Conservation (phyloP, 2,888 invertebrate genomes). For the Pseudoips prasinana region DNA sequence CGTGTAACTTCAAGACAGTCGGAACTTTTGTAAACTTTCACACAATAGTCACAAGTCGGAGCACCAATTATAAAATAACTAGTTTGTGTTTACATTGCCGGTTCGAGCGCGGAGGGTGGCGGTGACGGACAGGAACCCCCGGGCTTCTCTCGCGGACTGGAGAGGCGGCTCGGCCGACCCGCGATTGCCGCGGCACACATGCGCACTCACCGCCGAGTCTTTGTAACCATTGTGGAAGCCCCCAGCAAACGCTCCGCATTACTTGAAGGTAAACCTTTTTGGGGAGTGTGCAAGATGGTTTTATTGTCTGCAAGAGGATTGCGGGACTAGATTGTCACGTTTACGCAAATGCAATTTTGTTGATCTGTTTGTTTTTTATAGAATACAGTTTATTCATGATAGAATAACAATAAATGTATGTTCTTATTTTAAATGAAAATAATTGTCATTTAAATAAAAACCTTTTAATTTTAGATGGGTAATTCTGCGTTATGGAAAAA, state of each 20-base stretch:
- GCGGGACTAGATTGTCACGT: constrained; percentile 15
- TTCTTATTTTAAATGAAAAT: no score
- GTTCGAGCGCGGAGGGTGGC: constrained; percentile 30
- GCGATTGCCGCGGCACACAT: constrained; percentile 59
- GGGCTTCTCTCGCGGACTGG: constrained; percentile 59
- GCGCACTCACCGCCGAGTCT: constrained; percentile 65
- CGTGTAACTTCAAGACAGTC: constrained; percentile 13
- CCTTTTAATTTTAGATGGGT: no score
- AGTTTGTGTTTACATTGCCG: constrained; percentile 54
- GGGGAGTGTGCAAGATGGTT: constrained; percentile 45
- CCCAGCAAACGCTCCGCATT: constrained; percentile 64
- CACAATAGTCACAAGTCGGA: constrained; percentile 41
- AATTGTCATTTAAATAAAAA: no score
- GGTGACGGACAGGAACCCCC: constrained; percentile 44
- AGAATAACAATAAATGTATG: no score
- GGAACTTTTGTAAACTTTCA: constrained; percentile 41
- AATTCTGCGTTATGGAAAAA: no score
- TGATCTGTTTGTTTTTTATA: no score
- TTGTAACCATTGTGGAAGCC: constrained; percentile 63
- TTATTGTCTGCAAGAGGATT: constrained; percentile 40
- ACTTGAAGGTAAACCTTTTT: constrained; percentile 63
- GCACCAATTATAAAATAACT: constrained; percentile 42
- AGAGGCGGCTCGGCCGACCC: constrained; percentile 46
- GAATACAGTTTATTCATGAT: no score
- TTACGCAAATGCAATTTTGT: constrained; percentile 6